Evolutionary conservation across 2,888 invertebrate genomes (phyloP), one percentile per base, ranked within the genome.

Genomic region (Drosophila seclusa): DNA sequence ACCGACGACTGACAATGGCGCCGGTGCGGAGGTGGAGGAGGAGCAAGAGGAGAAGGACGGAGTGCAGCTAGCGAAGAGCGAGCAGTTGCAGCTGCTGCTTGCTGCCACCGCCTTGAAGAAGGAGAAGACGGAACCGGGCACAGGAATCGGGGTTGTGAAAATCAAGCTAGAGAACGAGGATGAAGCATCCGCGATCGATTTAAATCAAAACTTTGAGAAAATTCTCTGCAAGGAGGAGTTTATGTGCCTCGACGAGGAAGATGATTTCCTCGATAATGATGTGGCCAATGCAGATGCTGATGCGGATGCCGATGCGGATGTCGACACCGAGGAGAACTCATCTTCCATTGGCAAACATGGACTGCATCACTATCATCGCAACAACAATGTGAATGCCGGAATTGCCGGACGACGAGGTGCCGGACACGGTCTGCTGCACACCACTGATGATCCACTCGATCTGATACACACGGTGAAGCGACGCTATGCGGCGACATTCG

Each of bases 191-290:
- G 64, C 80, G 11, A 80, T 76, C 21, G 93, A 93, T 87, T 88
- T 93, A 16, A 93, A 93, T 91, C 93, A 93, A 73, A 93, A 93
- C 83, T 93, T 93, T 76, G 93, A 93, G 76, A 93, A 93, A 78
- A 93, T 93, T 73, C 91, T 92, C 65, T 93, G 93, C 69, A 93
- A 93, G 66, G 93, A 93, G 78, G 92, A 93, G 81, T 91, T 92
- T 65, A 86, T 91, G 90, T 92, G 92, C 85, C 90, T 91, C 76
- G 92, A 92, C 67, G 92, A 92, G 75, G 92, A 92, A 65, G 91
- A 92, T 36, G 89, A 85, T 38, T 86, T 83, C 70, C 82, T 76
- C 55, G 86, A 89, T 45, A 87, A 89, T 50, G 82, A 89, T 52
- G 79, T 45, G 24, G 16, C 24, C 24, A 4, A 83, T 27, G 80